phyloP scores from a whole-genome alignment of 2,113 vertebrate species.

The Anguilla japonica region DNA sequence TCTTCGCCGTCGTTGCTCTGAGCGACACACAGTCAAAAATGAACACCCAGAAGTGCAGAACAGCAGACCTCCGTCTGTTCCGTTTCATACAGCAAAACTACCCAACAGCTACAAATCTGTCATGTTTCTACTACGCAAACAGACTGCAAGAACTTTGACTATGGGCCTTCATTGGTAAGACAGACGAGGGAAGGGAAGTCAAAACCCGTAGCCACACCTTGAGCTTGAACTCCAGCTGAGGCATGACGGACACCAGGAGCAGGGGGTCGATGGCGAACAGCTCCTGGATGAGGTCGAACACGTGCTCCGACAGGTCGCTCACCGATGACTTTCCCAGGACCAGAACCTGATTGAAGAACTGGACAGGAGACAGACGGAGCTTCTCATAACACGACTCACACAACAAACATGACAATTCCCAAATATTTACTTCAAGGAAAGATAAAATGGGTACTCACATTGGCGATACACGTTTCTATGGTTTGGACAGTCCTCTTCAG shows the following conservation, averaged over 20 bases:
- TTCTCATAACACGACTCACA: not conserved
- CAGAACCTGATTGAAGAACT: slow-evolving; percentile 99
- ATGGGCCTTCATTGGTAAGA: not conserved
- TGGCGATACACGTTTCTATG: slow-evolving; percentile 96
- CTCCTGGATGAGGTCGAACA: slow-evolving; percentile 99
- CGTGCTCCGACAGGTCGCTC: slow-evolving; percentile 96
- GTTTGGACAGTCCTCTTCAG: slow-evolving; percentile 97
- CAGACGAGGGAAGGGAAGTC: not conserved
- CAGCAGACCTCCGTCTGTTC: not conserved
- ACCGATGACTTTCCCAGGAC: slow-evolving; percentile 98
- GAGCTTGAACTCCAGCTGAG: slow-evolving; percentile 97
- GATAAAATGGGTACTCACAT: slow-evolving; percentile 74
- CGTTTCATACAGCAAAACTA: not conserved
- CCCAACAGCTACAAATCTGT: not conserved
- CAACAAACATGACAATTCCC: not conserved
- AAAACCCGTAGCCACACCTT: slow-evolving; percentile 71
- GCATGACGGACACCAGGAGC: slow-evolving; percentile 95
- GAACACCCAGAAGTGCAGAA: slow-evolving; percentile 4
- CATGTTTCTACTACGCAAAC: no score
- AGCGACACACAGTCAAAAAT: slow-evolving; percentile 23
- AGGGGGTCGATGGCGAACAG: slow-evolving; percentile 97
- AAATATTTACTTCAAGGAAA: not conserved
- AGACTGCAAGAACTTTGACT: not conserved
- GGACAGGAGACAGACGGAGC: slow-evolving; percentile 17
- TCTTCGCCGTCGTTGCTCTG: slow-evolving; percentile 98